phyloP scores from a whole-genome alignment of 2,797 vertebrate species.

The Enteromius fasciolatus region DNA sequence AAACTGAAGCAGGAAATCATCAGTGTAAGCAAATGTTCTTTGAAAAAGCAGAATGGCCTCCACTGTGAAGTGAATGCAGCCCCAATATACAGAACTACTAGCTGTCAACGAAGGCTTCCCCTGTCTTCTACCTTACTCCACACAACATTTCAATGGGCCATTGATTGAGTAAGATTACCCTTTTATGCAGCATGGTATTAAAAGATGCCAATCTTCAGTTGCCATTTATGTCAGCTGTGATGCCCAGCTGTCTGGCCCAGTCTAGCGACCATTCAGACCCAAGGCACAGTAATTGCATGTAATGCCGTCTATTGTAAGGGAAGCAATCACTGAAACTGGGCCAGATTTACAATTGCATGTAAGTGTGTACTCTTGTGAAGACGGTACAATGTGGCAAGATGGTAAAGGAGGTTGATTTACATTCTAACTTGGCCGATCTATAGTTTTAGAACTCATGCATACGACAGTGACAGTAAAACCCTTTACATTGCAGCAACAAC shows the following conservation, averaged over 20 bases:
- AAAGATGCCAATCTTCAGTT: constrained; percentile 59
- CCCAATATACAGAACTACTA: constrained; percentile 29
- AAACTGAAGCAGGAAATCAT: constrained; percentile 47
- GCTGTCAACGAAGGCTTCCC: constrained; percentile 28
- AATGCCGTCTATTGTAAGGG: constrained; percentile 50
- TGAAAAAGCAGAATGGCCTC: constrained; percentile 47
- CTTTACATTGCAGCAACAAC: neutral
- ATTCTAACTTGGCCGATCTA: neutral
- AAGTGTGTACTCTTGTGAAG: constrained; percentile 30
- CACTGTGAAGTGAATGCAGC: constrained; percentile 37
- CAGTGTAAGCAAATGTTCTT: constrained; percentile 35
- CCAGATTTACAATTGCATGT: constrained; percentile 44
- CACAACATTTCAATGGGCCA: constrained; percentile 57
- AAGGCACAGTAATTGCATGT: constrained; percentile 46
- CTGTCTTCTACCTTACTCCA: constrained; percentile 39
- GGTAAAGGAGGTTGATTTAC: neutral
- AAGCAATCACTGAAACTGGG: constrained; percentile 52
- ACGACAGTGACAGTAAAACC: neutral
- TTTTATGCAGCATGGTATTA: constrained; percentile 57
- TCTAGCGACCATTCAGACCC: constrained; percentile 50
- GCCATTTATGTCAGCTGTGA: constrained; percentile 57
- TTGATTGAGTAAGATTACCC: constrained; percentile 63
- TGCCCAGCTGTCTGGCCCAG: constrained; percentile 58
- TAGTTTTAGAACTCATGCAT: neutral
- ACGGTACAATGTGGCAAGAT: neutral